Evolutionary conservation across 1,140 invertebrate genomes (phyloP).

Genomic region (Euglossa dilemma): DNA sequence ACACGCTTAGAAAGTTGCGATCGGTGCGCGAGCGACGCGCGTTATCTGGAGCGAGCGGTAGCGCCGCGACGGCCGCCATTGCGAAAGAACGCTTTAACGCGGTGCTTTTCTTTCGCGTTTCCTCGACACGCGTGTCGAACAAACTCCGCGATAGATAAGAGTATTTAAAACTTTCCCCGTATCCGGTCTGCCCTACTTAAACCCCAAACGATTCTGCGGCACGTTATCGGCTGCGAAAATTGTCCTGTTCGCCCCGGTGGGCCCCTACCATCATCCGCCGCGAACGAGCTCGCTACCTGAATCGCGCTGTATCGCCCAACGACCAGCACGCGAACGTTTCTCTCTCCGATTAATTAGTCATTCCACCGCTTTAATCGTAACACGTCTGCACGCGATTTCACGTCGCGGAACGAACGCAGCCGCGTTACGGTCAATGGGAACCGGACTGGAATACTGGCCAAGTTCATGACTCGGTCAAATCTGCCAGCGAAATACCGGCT

Average conservation of each 20-base stretch:
- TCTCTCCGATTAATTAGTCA: conserved; percentile 29
- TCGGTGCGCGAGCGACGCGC: conserved; percentile 24
- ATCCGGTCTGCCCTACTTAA: background rate
- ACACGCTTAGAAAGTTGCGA: conserved; percentile 60
- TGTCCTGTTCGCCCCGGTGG: background rate
- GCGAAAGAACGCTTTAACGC: conserved; percentile 23
- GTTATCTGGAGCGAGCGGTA: conserved; percentile 58
- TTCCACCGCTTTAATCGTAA: conserved; percentile 24
- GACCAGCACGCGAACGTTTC: conserved; percentile 12
- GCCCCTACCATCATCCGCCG: background rate
- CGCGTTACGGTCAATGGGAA: conserved; percentile 42
- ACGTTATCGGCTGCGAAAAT: background rate
- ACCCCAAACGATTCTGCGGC: background rate
- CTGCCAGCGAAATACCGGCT: background rate
- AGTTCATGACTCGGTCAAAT: conserved; percentile 57
- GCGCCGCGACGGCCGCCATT: background rate
- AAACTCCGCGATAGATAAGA: background rate
- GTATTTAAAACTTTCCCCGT: background rate
- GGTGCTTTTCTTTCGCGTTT: conserved; percentile 1
- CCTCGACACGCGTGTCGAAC: background rate
- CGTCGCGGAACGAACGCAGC: conserved; percentile 36
- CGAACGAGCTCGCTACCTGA: background rate
- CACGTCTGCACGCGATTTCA: conserved; percentile 40
- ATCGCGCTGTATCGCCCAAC: background rate
- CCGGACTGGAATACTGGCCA: conserved; percentile 29